phyloP scores from a whole-genome alignment of 1,140 invertebrate species.

The Branchinecta lynchi region DNA sequence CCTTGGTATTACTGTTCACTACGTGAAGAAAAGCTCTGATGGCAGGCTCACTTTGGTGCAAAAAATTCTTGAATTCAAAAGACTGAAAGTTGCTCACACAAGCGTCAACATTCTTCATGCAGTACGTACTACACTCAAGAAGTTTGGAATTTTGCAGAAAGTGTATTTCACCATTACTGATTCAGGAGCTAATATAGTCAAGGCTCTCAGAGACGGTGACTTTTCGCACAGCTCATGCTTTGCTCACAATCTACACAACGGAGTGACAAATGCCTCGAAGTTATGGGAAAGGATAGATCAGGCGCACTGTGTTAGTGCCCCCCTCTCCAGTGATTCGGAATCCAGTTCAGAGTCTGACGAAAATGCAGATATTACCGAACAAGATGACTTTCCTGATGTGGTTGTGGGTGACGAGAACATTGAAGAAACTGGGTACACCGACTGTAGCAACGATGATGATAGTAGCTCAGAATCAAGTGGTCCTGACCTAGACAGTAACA shows the following conservation, averaged over 20 bases:
- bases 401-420: background rate
- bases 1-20: background rate
- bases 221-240: background rate
- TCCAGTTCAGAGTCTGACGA: conserved; percentile 3
- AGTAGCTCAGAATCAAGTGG: conserved; percentile 6
- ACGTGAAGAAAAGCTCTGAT: conserved; percentile 1
- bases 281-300: background rate
- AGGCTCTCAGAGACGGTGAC: background rate
- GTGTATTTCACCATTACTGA: background rate
- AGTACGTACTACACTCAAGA: background rate
- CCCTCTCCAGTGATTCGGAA: background rate
- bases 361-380: background rate
- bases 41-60: background rate
- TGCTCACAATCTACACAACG: too few relatives aligned
- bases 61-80: background rate
- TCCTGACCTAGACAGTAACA: background rate
- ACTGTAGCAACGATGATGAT: background rate
- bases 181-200: conserved; percentile 6
- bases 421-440: conserved; percentile 1
- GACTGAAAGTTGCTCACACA: conserved; percentile 5
- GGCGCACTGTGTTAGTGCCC: background rate
- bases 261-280: background rate
- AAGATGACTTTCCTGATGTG: conserved; percentile 1
- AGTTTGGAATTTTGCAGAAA: conserved; percentile 4
- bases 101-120: conserved; percentile 1